phyloP scores from a whole-genome alignment of 1,140 invertebrate genomes.

The Oppia nitens region DNA sequence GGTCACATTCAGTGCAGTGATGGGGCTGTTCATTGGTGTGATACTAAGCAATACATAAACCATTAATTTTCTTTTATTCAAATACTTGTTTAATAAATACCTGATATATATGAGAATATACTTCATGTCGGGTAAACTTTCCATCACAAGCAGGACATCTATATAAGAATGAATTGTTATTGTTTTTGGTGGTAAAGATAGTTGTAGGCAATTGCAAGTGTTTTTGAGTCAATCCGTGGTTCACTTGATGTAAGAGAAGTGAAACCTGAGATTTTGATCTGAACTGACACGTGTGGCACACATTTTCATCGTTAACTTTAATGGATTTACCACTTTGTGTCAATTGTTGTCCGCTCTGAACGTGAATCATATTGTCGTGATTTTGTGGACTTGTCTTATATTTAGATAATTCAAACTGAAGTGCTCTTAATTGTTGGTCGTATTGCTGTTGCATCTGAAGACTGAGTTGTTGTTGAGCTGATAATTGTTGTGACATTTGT shows the following conservation, averaged over 20 bases:
- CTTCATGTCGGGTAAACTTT: slow-evolving; percentile 1
- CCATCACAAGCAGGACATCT: neutral
- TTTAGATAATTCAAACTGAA: slow-evolving; percentile 1
- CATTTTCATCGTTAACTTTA: neutral
- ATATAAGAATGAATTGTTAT: neutral
- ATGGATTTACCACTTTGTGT: neutral
- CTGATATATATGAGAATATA: slow-evolving; percentile 11
- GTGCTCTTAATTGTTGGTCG: neutral
- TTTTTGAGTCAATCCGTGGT: slow-evolving; percentile 5
- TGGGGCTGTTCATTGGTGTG: slow-evolving; percentile 1
- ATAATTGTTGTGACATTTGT: neutral
- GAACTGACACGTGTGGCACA: slow-evolving; percentile 5
- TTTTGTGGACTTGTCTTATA: neutral
- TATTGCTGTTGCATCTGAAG: slow-evolving; percentile 10
- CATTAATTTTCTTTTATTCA: neutral
- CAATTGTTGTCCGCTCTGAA: neutral
- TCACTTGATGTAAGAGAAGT: slow-evolving; percentile 4
- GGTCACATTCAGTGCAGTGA: slow-evolving; percentile 12
- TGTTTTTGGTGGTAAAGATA: neutral
- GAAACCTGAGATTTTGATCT: slow-evolving; percentile 2
- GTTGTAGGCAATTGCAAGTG: slow-evolving; percentile 8
- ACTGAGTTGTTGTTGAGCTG: neutral
- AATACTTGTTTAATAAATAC: neutral
- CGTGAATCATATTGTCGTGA: neutral
- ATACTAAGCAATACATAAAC: slow-evolving; percentile 2